These are phyloP conservation scores for Metallyticus violacea DNA, from an alignment of 2,888 invertebrate genomes.

Conservation along the genomic window DNA sequence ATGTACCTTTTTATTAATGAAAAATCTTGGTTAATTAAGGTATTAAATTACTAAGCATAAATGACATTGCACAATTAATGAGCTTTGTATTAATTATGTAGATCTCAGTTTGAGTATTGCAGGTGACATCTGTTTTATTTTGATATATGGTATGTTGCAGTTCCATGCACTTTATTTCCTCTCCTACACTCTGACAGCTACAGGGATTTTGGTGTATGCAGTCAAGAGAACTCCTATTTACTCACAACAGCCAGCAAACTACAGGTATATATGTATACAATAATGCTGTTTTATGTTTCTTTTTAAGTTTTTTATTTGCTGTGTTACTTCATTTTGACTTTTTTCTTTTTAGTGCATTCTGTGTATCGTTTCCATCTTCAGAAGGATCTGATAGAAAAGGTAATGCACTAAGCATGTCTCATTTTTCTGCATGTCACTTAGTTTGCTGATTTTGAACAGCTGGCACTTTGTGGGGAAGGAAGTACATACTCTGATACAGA, in stretches of 20 bases:
- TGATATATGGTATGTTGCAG: slow-evolving; percentile 60
- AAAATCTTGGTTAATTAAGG: too few relatives aligned
- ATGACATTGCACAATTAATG: too few relatives aligned
- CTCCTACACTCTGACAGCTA: slow-evolving; percentile 72
- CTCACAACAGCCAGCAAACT: slow-evolving; percentile 6
- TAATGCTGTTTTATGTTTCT: background rate
- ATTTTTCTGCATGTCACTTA: too few relatives aligned
- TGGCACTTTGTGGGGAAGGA: too few relatives aligned
- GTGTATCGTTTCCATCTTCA: slow-evolving; percentile 45
- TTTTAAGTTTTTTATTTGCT: background rate
- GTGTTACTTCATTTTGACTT: background rate
- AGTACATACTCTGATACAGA: too few relatives aligned
- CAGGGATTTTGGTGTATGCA: slow-evolving; percentile 66
- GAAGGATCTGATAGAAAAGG: slow-evolving; percentile 39
- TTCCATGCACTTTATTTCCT: slow-evolving; percentile 80
- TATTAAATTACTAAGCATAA: too few relatives aligned
- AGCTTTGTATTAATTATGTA: too few relatives aligned
- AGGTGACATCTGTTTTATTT: too few relatives aligned
- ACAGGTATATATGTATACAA: slow-evolving; percentile 2
- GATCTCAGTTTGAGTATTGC: too few relatives aligned
- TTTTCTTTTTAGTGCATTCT: slow-evolving; percentile 30
- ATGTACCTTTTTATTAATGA: too few relatives aligned
- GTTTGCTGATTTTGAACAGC: too few relatives aligned
- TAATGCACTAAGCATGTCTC: too few relatives aligned
- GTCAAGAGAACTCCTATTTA: slow-evolving; percentile 59